These are phyloP conservation scores for Ispidina lecontei DNA, from an alignment of 2,797 vertebrate genomes.

Conservation along the genomic window DNA sequence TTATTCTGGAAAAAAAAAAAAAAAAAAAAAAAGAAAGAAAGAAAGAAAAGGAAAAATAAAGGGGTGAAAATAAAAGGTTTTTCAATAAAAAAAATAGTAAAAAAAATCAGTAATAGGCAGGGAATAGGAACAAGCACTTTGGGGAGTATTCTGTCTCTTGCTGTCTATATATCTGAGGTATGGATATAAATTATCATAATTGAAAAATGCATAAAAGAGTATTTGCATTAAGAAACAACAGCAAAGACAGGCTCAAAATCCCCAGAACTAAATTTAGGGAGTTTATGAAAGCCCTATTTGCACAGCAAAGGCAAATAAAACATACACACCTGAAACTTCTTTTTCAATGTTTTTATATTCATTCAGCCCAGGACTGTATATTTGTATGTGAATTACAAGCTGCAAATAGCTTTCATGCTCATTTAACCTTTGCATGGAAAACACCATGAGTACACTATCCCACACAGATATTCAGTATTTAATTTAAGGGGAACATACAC, in stretches of 20 bases:
- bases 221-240: background rate
- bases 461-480: background rate
- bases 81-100: background rate
- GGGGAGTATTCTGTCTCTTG: background rate
- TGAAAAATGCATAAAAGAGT: background rate
- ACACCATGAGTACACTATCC: background rate
- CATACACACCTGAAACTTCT: background rate
- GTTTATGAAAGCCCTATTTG: background rate
- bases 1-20: background rate
- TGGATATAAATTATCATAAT: background rate
- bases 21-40: too few relatives aligned
- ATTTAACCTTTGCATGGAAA: background rate
- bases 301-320: background rate
- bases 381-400: background rate
- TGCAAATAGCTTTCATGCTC: background rate
- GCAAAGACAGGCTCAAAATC: background rate
- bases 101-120: background rate
- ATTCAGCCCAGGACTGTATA: background rate
- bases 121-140: too few relatives aligned
- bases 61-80: background rate
- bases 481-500: background rate
- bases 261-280: background rate
- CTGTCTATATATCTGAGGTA: background rate
- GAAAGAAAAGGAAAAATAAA: too few relatives aligned
- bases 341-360: background rate